Percentiles rank a stretch among this genome's conserved stretches.
phyloP scores from a whole-genome alignment of 2,888 invertebrate genomes.

The Napeogenes inachia region DNA sequence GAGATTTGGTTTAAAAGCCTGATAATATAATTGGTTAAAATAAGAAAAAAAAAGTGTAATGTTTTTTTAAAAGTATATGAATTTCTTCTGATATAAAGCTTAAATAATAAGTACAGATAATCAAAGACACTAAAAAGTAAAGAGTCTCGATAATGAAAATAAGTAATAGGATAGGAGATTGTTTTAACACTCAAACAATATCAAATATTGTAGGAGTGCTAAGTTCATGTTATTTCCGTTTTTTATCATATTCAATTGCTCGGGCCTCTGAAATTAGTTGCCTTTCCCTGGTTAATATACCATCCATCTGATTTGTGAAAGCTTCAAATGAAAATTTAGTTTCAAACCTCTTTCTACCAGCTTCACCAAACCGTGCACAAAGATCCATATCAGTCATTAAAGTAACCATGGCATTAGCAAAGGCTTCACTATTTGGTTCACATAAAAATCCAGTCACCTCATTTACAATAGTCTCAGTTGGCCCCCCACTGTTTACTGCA shows the following conservation, averaged over 20 bases:
- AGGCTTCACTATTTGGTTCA: constrained; percentile 81
- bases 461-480: constrained; percentile 92
- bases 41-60: too few species aligned
- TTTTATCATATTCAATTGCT: constrained; percentile 61
- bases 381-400: constrained; percentile 80
- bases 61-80: too few species aligned
- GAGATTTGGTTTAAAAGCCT: too few species aligned
- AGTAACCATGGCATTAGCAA: constrained; percentile 86
- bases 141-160: background rate
- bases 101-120: background rate
- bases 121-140: background rate
- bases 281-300: constrained; percentile 65
- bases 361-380: constrained; percentile 82
- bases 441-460: constrained; percentile 89
- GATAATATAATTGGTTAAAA: too few species aligned
- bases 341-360: constrained; percentile 85
- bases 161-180: constrained; percentile 17
- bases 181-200: constrained; percentile 65
- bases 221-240: constrained; percentile 63
- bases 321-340: constrained; percentile 90
- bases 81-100: too few species aligned
- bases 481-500: constrained; percentile 97
- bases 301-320: constrained; percentile 83
- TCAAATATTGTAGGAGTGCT: constrained; percentile 68
- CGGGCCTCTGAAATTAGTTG: constrained; percentile 64